Evolutionary conservation across 2,888 invertebrate genomes (phyloP).

Genomic region (Netelia inedita): DNA sequence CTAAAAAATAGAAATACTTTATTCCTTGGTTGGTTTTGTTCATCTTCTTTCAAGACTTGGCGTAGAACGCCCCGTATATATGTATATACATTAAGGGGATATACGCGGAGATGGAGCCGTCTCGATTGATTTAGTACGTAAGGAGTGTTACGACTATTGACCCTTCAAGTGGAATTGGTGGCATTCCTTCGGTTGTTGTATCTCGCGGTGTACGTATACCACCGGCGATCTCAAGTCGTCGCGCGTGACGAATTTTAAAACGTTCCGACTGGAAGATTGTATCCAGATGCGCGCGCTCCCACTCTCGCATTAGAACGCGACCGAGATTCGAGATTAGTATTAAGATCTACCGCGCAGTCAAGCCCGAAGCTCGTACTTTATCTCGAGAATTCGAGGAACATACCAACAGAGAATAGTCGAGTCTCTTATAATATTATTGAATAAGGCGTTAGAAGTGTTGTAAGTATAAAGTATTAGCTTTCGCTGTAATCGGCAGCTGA

Average conservation of each 20-base stretch:
- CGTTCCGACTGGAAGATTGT: conserved; percentile 5
- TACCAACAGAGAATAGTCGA: not conserved
- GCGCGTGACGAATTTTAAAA: conserved; percentile 1
- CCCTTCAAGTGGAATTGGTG: conserved; percentile 33
- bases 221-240: no score
- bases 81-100: not conserved
- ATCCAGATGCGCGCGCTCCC: conserved; percentile 15
- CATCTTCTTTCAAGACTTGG: not conserved
- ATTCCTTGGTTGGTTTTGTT: not conserved
- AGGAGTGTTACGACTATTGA: conserved; percentile 41
- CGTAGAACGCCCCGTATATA: not conserved
- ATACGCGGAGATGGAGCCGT: not conserved
- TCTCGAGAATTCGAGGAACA: conserved; percentile 27
- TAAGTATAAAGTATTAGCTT: no score
- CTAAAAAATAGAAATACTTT: not conserved
- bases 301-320: not conserved
- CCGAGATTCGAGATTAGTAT: conserved; percentile 34
- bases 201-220: not conserved
- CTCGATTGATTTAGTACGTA: conserved; percentile 40
- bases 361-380: conserved; percentile 33
- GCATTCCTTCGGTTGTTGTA: conserved; percentile 20
- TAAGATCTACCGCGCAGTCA: conserved; percentile 9
- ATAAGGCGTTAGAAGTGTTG: not conserved
- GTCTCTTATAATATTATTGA: not conserved
- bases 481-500: no score